phyloP scores from a whole-genome alignment of 2,888 invertebrate genomes.

The Agrilus cyanescens region DNA sequence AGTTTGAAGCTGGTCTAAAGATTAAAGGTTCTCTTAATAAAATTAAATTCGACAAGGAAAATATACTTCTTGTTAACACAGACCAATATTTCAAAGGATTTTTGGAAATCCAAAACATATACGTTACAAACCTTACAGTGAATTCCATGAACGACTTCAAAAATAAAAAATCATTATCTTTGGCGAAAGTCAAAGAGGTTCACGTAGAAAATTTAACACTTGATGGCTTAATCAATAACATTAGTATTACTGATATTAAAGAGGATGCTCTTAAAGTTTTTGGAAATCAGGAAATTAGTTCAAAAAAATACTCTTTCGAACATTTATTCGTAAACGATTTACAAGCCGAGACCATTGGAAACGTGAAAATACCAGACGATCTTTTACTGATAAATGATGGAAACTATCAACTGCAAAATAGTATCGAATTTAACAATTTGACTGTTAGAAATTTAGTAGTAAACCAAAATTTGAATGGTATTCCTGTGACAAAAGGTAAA shows the following conservation, averaged over 20 bases:
- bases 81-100: conserved; percentile 31
- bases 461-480: conserved; percentile 36
- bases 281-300: conserved; percentile 38
- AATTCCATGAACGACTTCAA: conserved; percentile 23
- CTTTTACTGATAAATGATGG: conserved; percentile 33
- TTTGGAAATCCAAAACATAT: conserved; percentile 19
- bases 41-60: conserved; percentile 22
- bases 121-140: conserved; percentile 19
- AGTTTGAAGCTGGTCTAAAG: conserved; percentile 20
- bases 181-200: conserved; percentile 22
- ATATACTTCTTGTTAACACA: conserved; percentile 25
- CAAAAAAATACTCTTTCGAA: conserved; percentile 27
- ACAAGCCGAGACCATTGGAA: conserved; percentile 12
- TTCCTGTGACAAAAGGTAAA: conserved; percentile 33
- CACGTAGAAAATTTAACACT: conserved; percentile 34
- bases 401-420: conserved; percentile 34
- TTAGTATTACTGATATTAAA: conserved; percentile 34
- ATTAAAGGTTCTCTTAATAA: conserved; percentile 25
- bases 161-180: conserved; percentile 7
- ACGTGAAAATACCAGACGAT: conserved; percentile 22
- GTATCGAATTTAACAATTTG: conserved; percentile 36
- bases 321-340: conserved; percentile 5
- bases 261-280: conserved; percentile 36
- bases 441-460: conserved; percentile 32
- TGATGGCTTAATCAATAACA: conserved; percentile 38